Base-by-base conservation (phyloP, 2,797 vertebrate genomes). In the Siniperca scherzeri region DNA sequence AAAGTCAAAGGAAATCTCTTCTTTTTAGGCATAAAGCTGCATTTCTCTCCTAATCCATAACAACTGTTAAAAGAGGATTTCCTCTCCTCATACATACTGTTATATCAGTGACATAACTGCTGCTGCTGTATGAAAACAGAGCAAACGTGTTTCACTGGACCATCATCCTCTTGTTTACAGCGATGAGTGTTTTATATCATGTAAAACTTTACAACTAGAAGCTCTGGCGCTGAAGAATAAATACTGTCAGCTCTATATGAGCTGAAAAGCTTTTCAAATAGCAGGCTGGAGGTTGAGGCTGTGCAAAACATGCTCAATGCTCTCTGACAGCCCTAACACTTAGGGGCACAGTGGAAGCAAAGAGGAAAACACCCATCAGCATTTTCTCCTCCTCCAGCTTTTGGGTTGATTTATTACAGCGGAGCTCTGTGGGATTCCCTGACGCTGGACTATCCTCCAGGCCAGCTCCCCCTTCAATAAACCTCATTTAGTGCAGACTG, bases 331-430 rank as follows among this genome's bases (percentile, higher is more conserved):
- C 83, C 52, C 59, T 2, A 87, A 84, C 83, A 77, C 91, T 93
- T 78, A 10, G 61, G 77, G 89, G 81, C 80, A 80, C 82, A 76
- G 88, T n/a, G 80, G 87, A 88, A 56, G 82, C 85, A 89, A 79
- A 82, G 80, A 82, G 90, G 89, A 92, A 95, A 94, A 88, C 91
- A 89, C 87, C 91, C 89, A 90, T 94, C 93, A 95, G 93, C 93
- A 85, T 75, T 94, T 95, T 93, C 87, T 90, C 91, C 93, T 93
- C 91, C 93, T 92, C 85, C 89, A 83, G 89, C 89, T 92, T 90
- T 87, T 86, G 74, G 71, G 72, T 85, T 94, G 93, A 95, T 94
- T 94, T 94, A 95, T 94, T 89, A 86, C 90, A 83, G 85, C 19
- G 13, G 65, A 82, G 87, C 86, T 91, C 83, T 62, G 80, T 81